Evolutionary conservation across 2,113 vertebrate species (phyloP), one percentile per base, ranked within the genome.

Genomic region (Panthera tigris): DNA sequence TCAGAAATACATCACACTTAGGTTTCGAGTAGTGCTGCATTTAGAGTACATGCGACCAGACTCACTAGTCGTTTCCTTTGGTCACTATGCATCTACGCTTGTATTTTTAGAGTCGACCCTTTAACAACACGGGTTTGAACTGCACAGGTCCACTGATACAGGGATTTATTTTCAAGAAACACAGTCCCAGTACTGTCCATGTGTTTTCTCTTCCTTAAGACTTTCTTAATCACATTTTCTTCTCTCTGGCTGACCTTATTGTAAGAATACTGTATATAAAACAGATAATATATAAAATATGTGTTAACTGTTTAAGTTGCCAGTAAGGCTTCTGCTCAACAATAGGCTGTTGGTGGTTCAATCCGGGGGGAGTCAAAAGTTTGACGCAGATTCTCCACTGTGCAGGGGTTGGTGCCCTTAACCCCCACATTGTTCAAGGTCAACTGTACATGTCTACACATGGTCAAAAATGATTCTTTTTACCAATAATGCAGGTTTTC

Each of bases 1-100:
- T 12, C 55, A 68, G 23, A 80, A 21, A 57, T 8, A 23, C 27
- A 25, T 18, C 76, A 39, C 21, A 61, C 15, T 13, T 25, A 29
- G 1, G 79, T 27, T 52, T 33, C 3, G 1, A 63, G 73, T 3
- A 23, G 39, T 25, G 19, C 12, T 45, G 2, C 25, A 12, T 48
- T 68, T 14, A 29, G 0, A 63, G 27, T 2, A 1, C 3, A 5
- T 16, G 25, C 7, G 25, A n/a, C 55, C 31, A 45, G 6, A 63
- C 29, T 31, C 31, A 45, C 11, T 50, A 45, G 61, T 15, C 9
- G 3, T 7, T 21, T 82, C 63, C 15, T 91, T 11, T 23, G 57
- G 73, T 41, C 66, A 33, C 27, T 71, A 18, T 4, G 33, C 14
- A 15, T 13, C 69, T 36, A 27, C 18, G 9, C 14, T 69, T 78